phyloP scores from a whole-genome alignment of 2,888 invertebrate genomes.

The Galeopsomyia nigrocyanea region DNA sequence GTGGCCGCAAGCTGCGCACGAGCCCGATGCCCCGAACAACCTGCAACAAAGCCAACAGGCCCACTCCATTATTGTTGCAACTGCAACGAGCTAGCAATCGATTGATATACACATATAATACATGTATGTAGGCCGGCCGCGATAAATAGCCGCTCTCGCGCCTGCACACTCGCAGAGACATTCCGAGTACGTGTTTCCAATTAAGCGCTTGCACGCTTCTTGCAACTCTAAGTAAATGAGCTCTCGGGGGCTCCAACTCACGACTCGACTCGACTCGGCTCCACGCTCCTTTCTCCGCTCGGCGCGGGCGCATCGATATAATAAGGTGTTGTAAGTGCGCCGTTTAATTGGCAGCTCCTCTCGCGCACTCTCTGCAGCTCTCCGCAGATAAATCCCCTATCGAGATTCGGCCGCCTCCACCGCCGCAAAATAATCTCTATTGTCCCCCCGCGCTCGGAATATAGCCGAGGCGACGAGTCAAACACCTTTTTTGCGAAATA shows the following conservation, averaged over 20 bases:
- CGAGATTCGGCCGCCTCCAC: conserved; percentile 26
- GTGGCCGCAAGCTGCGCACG: conserved; percentile 92
- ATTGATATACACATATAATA: too few species aligned
- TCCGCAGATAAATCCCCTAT: conserved; percentile 48
- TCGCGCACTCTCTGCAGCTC: conserved; percentile 4
- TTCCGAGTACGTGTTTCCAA: conserved; percentile 54
- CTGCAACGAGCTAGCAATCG: too few species aligned
- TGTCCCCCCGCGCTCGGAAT: conserved; percentile 3
- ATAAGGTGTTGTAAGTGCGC: conserved; percentile 58
- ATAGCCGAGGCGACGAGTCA: neutral
- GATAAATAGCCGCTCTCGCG: too few species aligned
- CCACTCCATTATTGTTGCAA: too few species aligned
- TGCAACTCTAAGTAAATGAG: conserved; percentile 56
- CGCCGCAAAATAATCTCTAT: conserved; percentile 40
- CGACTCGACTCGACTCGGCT: conserved; percentile 15
- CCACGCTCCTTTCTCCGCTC: conserved; percentile 21
- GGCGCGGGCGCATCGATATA: conserved; percentile 53
- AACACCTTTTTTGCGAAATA: conserved; percentile 32
- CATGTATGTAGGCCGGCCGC: too few species aligned
- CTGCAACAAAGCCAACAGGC: conserved; percentile 71
- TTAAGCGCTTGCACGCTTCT: conserved; percentile 50
- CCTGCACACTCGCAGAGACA: too few species aligned
- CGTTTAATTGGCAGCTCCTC: conserved; percentile 56
- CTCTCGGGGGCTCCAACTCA: conserved; percentile 48
- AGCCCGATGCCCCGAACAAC: conserved; percentile 91